These are phyloP conservation scores for Leptinotarsa peninsularis DNA, from an alignment of 2,888 invertebrate genomes.

Conservation along the genomic window DNA sequence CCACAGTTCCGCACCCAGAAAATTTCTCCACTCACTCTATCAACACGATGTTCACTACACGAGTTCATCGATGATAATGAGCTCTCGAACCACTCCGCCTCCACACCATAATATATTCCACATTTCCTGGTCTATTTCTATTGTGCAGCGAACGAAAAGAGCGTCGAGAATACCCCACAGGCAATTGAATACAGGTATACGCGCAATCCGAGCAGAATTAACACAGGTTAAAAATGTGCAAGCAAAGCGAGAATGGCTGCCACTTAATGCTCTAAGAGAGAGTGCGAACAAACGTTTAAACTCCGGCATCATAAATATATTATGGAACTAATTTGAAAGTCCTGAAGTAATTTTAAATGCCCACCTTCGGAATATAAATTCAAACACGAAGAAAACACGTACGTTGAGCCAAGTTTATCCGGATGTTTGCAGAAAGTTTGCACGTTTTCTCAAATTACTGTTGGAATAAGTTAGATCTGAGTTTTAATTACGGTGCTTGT, in stretches of 20 bases:
- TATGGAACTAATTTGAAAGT: constrained; percentile 61
- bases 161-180: background rate
- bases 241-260: constrained; percentile 18
- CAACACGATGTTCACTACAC: no score
- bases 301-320: constrained; percentile 56
- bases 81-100: no score
- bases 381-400: constrained; percentile 56
- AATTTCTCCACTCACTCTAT: no score
- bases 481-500: constrained; percentile 61
- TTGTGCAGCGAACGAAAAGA: background rate
- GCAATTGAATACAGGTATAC: constrained; percentile 15
- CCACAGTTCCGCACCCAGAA: no score
- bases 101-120: no score
- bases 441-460: constrained; percentile 60
- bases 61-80: no score
- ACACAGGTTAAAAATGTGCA: constrained; percentile 17
- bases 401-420: constrained; percentile 58
- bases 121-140: background rate
- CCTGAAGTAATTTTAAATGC: constrained; percentile 61
- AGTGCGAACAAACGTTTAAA: constrained; percentile 42
- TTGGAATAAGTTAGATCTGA: constrained; percentile 60
- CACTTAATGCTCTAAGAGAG: constrained; percentile 6
- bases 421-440: constrained; percentile 62
- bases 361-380: constrained; percentile 60
- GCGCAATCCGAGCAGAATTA: constrained; percentile 9